A percentile compares a stretch with the other conserved stretches of the same genome.
Evolutionary conservation across 1,140 invertebrate genomes (phyloP).

Genomic region (Rhagoletis pomonella): DNA sequence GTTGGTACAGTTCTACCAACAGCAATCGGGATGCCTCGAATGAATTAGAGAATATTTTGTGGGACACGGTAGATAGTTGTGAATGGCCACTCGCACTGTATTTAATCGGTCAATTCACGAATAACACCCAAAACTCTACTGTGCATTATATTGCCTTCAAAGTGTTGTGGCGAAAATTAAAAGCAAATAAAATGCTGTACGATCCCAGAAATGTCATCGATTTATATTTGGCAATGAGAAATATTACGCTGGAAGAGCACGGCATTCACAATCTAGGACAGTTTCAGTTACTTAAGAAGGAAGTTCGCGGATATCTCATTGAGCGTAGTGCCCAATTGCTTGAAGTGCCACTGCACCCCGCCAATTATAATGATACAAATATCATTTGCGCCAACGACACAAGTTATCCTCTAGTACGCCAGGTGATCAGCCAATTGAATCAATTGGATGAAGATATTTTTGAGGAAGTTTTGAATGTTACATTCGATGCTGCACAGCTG

Average conservation of each 20-base stretch:
- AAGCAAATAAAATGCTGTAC: conserved; percentile 40
- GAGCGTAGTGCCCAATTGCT: conserved; percentile 18
- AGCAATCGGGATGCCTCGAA: neutral
- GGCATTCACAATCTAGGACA: neutral
- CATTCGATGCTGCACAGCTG: neutral
- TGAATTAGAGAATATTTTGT: conserved; percentile 10
- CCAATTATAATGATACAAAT: neutral
- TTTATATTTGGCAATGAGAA: conserved; percentile 9
- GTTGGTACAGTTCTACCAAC: neutral
- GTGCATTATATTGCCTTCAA: conserved; percentile 38
- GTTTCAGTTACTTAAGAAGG: neutral
- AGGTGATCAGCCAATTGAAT: neutral
- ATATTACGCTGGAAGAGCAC: neutral
- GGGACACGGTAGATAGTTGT: neutral
- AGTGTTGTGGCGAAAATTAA: conserved; percentile 45
- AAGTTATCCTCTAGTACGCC: neutral
- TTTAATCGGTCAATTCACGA: neutral
- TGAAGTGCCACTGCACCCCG: neutral
- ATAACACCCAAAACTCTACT: conserved; percentile 6
- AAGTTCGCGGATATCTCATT: neutral
- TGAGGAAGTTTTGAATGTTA: neutral
- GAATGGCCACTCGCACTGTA: neutral
- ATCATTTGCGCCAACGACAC: neutral
- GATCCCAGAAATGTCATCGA: conserved; percentile 53
- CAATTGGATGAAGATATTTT: conserved; percentile 5